A percentile compares a stretch with the other conserved stretches of the same genome.
Evolutionary conservation across 2,113 vertebrate genomes (phyloP).

Genomic region (Phalacrocorax pelagicus): DNA sequence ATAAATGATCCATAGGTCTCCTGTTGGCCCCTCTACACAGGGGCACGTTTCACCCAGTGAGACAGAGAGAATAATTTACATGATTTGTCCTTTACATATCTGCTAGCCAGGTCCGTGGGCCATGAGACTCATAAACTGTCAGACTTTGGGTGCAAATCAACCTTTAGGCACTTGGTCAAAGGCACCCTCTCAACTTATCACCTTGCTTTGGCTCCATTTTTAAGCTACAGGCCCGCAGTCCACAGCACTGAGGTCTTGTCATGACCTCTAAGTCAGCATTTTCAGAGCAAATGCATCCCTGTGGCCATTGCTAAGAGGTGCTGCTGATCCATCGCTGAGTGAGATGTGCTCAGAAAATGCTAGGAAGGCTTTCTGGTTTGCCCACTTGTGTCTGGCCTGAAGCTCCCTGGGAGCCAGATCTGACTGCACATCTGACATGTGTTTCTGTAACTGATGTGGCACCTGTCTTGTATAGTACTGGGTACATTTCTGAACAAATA

Average conservation of each 20-base stretch:
- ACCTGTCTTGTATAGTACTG: not conserved
- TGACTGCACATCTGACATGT: not conserved
- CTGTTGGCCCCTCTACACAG: not conserved
- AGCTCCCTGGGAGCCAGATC: not conserved
- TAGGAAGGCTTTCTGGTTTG: not conserved
- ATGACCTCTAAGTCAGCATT: constrained; percentile 26
- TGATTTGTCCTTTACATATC: not conserved
- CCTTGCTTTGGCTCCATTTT: not conserved
- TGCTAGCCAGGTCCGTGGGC: not conserved
- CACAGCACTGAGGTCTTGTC: not conserved
- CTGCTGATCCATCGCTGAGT: constrained; percentile 5
- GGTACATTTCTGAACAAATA: not conserved
- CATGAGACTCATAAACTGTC: not conserved
- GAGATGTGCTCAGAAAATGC: not conserved
- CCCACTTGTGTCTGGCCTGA: not conserved
- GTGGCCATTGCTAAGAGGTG: constrained; percentile 16
- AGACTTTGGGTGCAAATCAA: not conserved
- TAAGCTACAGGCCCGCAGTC: not conserved
- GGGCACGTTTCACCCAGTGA: not conserved
- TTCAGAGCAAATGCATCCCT: constrained; percentile 46
- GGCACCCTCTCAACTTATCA: not conserved
- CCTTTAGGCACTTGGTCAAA: not conserved
- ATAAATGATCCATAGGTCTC: not conserved
- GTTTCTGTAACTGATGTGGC: constrained; percentile 27
- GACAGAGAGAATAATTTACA: not conserved